phyloP scores from a whole-genome alignment of 2,888 invertebrate species.

The Druceiella hillmani region DNA sequence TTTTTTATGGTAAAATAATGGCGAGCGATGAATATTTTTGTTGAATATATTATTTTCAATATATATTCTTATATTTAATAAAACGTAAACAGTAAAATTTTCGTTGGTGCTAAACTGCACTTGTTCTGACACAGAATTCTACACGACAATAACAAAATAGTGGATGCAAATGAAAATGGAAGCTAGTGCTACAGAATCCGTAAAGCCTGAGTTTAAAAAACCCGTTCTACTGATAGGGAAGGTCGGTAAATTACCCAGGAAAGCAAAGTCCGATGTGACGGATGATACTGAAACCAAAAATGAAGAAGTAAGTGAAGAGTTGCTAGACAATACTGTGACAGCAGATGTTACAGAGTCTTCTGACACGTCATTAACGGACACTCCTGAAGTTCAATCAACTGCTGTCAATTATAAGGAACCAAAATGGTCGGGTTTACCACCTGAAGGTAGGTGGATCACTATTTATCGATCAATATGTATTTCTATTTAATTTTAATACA shows the following conservation, averaged over 20 bases:
- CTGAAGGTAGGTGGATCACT: constrained; percentile 31
- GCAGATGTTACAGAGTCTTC: constrained; percentile 23
- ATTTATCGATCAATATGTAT: neutral
- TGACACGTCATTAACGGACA: constrained; percentile 20
- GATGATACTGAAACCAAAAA: constrained; percentile 3
- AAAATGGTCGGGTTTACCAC: constrained; percentile 69
- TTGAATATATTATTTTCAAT: too few species aligned
- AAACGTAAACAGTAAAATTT: too few species aligned
- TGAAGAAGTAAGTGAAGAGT: neutral
- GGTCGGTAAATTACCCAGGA: constrained; percentile 49
- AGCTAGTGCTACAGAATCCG: constrained; percentile 6
- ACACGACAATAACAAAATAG: too few species aligned
- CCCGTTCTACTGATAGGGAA: constrained; percentile 47
- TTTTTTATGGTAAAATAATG: too few species aligned
- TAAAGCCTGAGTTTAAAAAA: constrained; percentile 45
- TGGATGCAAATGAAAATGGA: too few species aligned
- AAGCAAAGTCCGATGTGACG: constrained; percentile 29
- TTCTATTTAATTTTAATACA: neutral
- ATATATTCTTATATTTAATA: too few species aligned
- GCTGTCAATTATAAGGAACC: constrained; percentile 72
- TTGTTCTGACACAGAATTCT: too few species aligned
- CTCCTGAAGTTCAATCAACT: constrained; percentile 32
- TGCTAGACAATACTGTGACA: constrained; percentile 25
- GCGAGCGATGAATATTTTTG: too few species aligned
- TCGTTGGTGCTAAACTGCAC: too few species aligned